Conservation (phyloP, 64 coral and sea anemone genomes). For the Pocillopora damicornis region DNA sequence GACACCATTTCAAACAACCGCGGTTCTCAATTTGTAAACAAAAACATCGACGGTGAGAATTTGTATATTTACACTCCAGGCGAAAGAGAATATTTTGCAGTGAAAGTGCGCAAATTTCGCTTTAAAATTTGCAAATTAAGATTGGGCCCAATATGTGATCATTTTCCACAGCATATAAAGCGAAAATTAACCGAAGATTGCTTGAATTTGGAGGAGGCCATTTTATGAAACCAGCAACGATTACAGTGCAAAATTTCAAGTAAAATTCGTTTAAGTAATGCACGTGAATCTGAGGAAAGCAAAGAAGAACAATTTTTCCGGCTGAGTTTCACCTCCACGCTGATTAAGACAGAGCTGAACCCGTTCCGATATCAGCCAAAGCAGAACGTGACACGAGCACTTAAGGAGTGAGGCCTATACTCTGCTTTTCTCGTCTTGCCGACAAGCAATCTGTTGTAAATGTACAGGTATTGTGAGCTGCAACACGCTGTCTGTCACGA, state of each 20-base stretch:
- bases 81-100: neutral
- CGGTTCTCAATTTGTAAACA: constrained; percentile 31
- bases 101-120: constrained; percentile 6
- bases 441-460: constrained; percentile 6
- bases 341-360: neutral
- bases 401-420: constrained; percentile 14
- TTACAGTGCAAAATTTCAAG: constrained; percentile 16
- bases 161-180: neutral
- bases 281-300: neutral
- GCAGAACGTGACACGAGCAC: constrained; percentile 36
- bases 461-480: constrained; percentile 1
- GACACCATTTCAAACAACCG: constrained; percentile 22
- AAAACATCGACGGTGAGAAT: constrained; percentile 13
- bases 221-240: neutral
- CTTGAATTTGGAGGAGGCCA: neutral
- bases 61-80: neutral
- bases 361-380: constrained; percentile 24
- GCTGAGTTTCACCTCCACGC: constrained; percentile 2
- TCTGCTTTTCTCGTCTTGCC: constrained; percentile 19
- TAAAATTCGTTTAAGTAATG: neutral
- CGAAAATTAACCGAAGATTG: constrained; percentile 3
- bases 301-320: neutral
- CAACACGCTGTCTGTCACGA: constrained; percentile 26
- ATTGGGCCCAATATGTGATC: neutral
- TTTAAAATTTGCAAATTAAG: neutral